These are phyloP conservation scores for Planiliza haematocheilus DNA, from an alignment of 2,113 vertebrate genomes.

Conservation along the genomic window DNA sequence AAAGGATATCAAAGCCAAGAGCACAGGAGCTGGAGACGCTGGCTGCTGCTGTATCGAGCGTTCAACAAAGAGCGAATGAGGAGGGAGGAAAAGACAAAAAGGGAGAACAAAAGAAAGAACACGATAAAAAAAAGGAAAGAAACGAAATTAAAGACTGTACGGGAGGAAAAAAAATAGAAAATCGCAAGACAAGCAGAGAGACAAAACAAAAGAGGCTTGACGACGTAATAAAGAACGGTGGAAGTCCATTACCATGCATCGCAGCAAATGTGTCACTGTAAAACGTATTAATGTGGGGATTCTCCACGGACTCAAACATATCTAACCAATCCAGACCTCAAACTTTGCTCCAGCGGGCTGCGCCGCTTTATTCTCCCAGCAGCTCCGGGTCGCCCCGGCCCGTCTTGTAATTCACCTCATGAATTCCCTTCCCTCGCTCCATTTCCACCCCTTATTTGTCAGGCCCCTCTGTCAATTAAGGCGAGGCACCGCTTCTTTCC, in stretches of 20 bases:
- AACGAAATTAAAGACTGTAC: background rate
- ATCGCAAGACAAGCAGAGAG: background rate
- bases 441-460: slow-evolving; percentile 44
- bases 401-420: slow-evolving; percentile 52
- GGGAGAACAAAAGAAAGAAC: background rate
- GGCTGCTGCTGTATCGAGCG: slow-evolving; percentile 10
- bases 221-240: slow-evolving; percentile 32
- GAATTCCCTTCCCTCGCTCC: slow-evolving; percentile 16
- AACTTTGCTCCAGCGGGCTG: slow-evolving; percentile 22
- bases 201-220: background rate
- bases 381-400: slow-evolving; percentile 8
- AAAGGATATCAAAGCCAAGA: slow-evolving; percentile 40
- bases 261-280: background rate
- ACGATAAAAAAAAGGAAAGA: background rate
- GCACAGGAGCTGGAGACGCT: slow-evolving; percentile 13
- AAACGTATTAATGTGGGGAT: slow-evolving; percentile 29
- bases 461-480: slow-evolving; percentile 51
- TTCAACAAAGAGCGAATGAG: slow-evolving; percentile 3
- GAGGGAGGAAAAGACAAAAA: background rate
- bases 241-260: slow-evolving; percentile 24
- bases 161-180: background rate
- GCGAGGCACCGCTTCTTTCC: slow-evolving; percentile 38
- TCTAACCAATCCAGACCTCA: slow-evolving; percentile 40
- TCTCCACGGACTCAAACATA: slow-evolving; percentile 34
- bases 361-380: slow-evolving; percentile 17